Percentiles rank a stretch among this genome's conserved stretches.
Conservation (phyloP, 2,797 vertebrate species). For the Sibirionetta formosa region DNA sequence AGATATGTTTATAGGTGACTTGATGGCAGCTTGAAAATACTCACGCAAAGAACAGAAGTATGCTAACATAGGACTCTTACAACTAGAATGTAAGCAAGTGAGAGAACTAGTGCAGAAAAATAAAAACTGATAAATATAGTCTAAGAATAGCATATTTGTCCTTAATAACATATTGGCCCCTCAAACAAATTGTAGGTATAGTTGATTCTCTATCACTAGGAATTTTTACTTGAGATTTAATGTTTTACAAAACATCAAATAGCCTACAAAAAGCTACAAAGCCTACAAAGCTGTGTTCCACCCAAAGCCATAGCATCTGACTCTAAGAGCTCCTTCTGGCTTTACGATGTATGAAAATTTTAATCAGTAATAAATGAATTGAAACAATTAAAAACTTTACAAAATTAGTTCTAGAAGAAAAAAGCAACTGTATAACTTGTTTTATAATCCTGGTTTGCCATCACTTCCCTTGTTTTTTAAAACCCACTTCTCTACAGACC, state of each 20-base stretch:
- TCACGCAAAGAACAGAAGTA: not conserved
- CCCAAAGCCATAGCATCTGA: not conserved
- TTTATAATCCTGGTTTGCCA: not conserved
- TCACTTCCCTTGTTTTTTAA: not conserved
- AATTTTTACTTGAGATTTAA: not conserved
- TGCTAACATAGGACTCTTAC: not conserved
- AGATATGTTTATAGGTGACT: not conserved
- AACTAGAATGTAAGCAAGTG: not conserved
- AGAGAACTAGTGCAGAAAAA: not conserved
- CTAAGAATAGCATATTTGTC: not conserved
- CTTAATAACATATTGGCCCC: not conserved
- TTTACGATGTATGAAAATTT: not conserved
- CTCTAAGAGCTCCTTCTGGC: not conserved
- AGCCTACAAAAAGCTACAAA: not conserved
- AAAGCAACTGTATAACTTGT: not conserved
- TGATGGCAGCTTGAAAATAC: not conserved
- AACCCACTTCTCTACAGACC: not conserved
- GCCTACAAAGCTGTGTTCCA: not conserved
- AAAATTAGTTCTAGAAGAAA: not conserved
- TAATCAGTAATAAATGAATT: not conserved
- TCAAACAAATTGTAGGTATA: not conserved
- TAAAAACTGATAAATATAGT: not conserved
- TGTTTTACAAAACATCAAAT: not conserved
- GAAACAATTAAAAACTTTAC: not conserved
- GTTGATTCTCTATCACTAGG: not conserved